A percentile compares a stretch with the other conserved stretches of the same genome.
Conservation (phyloP, 2,888 invertebrate species). For the Asteroscopus sphinx region DNA sequence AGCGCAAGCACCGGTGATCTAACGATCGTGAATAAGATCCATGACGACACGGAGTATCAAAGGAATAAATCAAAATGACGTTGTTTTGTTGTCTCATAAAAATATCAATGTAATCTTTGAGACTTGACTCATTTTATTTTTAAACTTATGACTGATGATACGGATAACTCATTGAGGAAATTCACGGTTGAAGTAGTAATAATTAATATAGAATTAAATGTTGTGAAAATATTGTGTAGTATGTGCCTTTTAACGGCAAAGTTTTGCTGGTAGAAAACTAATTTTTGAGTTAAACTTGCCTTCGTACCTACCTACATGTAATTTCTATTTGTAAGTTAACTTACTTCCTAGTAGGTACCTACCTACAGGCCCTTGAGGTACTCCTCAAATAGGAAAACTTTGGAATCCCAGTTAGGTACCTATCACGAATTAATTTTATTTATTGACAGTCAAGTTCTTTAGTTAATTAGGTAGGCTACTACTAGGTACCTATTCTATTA, state of each 20-base stretch:
- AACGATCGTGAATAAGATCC: conserved; percentile 71
- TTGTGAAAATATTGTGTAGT: background rate
- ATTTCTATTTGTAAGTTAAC: too few species aligned
- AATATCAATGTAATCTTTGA: conserved; percentile 23
- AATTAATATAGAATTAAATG: background rate
- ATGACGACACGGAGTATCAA: conserved; percentile 59
- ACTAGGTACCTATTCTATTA: too few species aligned
- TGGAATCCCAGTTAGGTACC: too few species aligned
- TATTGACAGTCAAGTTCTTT: too few species aligned
- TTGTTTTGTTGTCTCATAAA: conserved; percentile 17
- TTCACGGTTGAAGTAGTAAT: conserved; percentile 3
- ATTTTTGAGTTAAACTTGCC: too few species aligned
- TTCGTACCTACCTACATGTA: too few species aligned
- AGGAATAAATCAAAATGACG: conserved; percentile 43
- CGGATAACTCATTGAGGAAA: conserved; percentile 16
- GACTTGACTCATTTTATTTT: conserved; percentile 46
- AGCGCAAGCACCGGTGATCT: conserved; percentile 62
- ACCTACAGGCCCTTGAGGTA: too few species aligned
- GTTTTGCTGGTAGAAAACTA: too few species aligned
- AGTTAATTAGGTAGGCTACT: too few species aligned
- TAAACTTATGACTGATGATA: conserved; percentile 31
- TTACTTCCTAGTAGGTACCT: too few species aligned
- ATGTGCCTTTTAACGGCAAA: background rate
- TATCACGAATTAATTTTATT: too few species aligned
- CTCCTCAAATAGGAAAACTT: too few species aligned